Conservation (phyloP, 2,888 invertebrate genomes). For the Fragum sueziense region DNA sequence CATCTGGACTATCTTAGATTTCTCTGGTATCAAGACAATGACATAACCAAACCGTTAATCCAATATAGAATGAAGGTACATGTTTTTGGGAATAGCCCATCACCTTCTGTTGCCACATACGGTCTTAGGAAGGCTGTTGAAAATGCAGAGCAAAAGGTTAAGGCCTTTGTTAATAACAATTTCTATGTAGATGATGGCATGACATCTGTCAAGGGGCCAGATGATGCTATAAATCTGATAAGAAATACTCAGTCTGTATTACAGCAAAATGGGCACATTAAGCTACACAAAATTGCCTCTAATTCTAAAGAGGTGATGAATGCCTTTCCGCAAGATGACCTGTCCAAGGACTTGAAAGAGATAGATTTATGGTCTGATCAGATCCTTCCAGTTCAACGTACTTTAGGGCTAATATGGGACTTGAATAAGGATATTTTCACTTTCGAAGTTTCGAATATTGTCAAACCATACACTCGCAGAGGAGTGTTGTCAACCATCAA, state of each 20-base stretch:
- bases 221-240: conserved; percentile 9
- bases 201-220: not conserved
- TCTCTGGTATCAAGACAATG: conserved; percentile 57
- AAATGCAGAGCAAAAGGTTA: not conserved
- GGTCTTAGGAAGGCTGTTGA: not conserved
- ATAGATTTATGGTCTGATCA: conserved; percentile 42
- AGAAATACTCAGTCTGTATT: conserved; percentile 39
- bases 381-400: not conserved
- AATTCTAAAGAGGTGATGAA: conserved; percentile 46
- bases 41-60: conserved; percentile 24
- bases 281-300: conserved; percentile 58
- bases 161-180: not conserved
- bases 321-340: conserved; percentile 45
- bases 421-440: conserved; percentile 51
- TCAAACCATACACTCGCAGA: conserved; percentile 49
- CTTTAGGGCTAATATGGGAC: conserved; percentile 50
- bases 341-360: conserved; percentile 45
- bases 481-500: conserved; percentile 60
- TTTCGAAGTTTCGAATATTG: conserved; percentile 28
- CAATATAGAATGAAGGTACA: conserved; percentile 45
- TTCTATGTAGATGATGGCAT: conserved; percentile 21
- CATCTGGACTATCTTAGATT: conserved; percentile 56
- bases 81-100: conserved; percentile 19
- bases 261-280: conserved; percentile 35
- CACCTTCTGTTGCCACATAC: conserved; percentile 7